phyloP scores from a whole-genome alignment of 1,140 invertebrate species.

The Aethina tumida region DNA sequence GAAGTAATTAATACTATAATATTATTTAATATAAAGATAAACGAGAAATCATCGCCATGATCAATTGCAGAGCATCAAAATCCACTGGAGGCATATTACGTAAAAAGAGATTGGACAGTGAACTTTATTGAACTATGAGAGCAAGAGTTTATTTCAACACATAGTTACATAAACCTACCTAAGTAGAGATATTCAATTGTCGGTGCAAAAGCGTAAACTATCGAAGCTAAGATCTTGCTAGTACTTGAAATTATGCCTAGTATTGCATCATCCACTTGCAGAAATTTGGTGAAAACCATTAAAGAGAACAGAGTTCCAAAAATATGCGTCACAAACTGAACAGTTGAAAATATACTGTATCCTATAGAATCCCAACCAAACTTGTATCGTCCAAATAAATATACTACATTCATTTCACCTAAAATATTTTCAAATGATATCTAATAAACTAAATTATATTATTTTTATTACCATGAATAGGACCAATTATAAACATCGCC shows the following conservation, averaged over 20 bases:
- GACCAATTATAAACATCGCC: constrained; percentile 29
- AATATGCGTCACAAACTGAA: constrained; percentile 26
- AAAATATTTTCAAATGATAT: constrained; percentile 8
- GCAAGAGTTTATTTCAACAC: too few species aligned
- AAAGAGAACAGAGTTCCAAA: constrained; percentile 52
- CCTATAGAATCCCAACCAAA: constrained; percentile 29
- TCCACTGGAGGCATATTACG: too few species aligned
- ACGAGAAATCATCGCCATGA: too few species aligned
- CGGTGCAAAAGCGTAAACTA: constrained; percentile 69
- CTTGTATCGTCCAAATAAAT: constrained; percentile 27
- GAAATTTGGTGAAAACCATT: constrained; percentile 61
- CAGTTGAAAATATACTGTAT: constrained; percentile 30
- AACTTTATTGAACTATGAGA: neutral
- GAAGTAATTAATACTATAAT: too few species aligned
- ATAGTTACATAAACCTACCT: constrained; percentile 40
- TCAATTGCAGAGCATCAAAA: too few species aligned
- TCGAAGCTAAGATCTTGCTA: constrained; percentile 63
- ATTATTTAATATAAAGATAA: too few species aligned
- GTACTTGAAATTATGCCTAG: constrained; percentile 66
- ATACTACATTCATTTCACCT: constrained; percentile 31
- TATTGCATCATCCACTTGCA: constrained; percentile 66
- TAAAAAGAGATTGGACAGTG: too few species aligned
- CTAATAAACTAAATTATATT: neutral
- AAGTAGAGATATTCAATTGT: constrained; percentile 63
- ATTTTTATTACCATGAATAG: constrained; percentile 25